Percentiles rank a stretch among this genome's conserved stretches.
Evolutionary conservation across 2,888 invertebrate genomes (phyloP).

Genomic region (Hoplodrina ambigua): DNA sequence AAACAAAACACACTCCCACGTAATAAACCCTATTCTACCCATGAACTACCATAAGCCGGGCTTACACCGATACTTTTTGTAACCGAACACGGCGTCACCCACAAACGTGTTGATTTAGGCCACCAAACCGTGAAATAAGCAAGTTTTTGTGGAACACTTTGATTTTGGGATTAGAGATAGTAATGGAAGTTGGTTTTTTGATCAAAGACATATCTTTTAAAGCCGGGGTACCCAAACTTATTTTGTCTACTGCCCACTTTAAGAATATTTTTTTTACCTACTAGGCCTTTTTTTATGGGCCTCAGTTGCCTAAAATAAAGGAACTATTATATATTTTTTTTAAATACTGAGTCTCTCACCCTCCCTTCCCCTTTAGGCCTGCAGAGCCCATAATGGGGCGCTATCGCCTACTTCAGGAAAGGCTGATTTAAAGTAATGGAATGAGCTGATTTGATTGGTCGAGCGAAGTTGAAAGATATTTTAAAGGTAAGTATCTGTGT

Average conservation of each 20-base stretch:
- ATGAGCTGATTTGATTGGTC: constrained; percentile 7
- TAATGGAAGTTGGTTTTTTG: constrained; percentile 21
- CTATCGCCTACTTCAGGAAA: no score
- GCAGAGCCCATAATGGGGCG: no score
- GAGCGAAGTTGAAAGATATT: not conserved
- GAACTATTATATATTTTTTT: no score
- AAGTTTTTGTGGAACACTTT: constrained; percentile 53
- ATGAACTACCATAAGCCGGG: constrained; percentile 35
- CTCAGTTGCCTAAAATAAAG: no score
- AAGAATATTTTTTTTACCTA: no score
- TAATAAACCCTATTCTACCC: constrained; percentile 8
- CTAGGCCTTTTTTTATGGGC: no score
- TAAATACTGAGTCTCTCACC: no score
- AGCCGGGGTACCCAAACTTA: no score
- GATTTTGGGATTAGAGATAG: constrained; percentile 48
- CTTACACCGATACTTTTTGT: constrained; percentile 57
- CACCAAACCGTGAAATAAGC: constrained; percentile 62
- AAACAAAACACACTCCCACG: constrained; percentile 22
- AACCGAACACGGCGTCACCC: constrained; percentile 43
- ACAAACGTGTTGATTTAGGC: constrained; percentile 65
- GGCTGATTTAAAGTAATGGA: constrained; percentile 33
- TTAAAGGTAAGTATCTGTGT: not conserved
- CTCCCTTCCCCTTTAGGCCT: no score
- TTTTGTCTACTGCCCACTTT: no score
- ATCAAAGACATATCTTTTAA: constrained; percentile 29